phyloP scores from a whole-genome alignment of 2,888 invertebrate genomes.

The Emesis castigata region DNA sequence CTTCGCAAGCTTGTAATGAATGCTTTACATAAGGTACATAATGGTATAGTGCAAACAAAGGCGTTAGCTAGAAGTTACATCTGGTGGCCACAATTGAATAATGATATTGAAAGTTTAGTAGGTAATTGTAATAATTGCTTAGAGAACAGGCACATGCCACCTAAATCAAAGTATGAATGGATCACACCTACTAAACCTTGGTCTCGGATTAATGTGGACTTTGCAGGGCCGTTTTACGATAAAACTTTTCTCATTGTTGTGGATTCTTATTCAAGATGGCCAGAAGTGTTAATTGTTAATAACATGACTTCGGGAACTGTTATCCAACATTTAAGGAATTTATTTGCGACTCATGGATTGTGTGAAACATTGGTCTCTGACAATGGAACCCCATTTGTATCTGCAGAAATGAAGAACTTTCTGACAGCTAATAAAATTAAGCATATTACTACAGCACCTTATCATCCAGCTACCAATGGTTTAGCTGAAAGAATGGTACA shows the following conservation, averaged over 20 bases:
- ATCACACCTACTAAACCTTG: slow-evolving; percentile 38
- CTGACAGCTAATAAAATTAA: slow-evolving; percentile 38
- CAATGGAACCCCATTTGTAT: slow-evolving; percentile 47
- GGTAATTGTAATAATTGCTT: slow-evolving; percentile 14
- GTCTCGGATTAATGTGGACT: slow-evolving; percentile 54
- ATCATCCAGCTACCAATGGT: slow-evolving; percentile 59
- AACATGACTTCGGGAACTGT: slow-evolving; percentile 43
- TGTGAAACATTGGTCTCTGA: slow-evolving; percentile 45
- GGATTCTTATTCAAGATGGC: slow-evolving; percentile 52
- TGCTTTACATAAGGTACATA: slow-evolving; percentile 42
- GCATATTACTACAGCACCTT: slow-evolving; percentile 54
- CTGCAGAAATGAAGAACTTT: slow-evolving; percentile 40
- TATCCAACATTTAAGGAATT: slow-evolving; percentile 38
- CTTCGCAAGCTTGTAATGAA: not conserved
- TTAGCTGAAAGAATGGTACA: slow-evolving; percentile 59
- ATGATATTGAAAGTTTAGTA: slow-evolving; percentile 28
- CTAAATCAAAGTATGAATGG: slow-evolving; percentile 36
- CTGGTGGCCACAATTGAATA: slow-evolving; percentile 59
- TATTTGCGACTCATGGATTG: slow-evolving; percentile 47
- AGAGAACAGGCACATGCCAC: slow-evolving; percentile 37
- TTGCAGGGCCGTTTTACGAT: slow-evolving; percentile 46
- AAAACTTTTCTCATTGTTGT: slow-evolving; percentile 50
- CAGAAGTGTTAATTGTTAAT: slow-evolving; percentile 36
- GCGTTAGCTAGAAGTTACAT: slow-evolving; percentile 59
- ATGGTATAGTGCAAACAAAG: slow-evolving; percentile 60